These are phyloP conservation scores for Notodonta ziczac DNA, from an alignment of 2,888 invertebrate species.

Conservation along the genomic window DNA sequence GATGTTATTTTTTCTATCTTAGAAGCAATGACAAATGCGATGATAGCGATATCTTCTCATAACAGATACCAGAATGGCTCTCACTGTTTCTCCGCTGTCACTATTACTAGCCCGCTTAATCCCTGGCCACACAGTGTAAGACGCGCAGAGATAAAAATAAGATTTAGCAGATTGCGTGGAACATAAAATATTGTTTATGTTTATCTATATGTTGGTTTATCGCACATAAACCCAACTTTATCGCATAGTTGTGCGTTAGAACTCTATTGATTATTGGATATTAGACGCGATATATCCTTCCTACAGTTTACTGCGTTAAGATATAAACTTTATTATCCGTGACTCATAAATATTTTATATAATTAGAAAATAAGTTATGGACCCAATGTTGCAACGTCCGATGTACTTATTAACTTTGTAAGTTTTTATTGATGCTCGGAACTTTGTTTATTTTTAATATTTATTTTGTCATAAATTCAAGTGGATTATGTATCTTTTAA, in stretches of 20 bases:
- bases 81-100: too few relatives aligned
- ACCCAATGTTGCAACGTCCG: neutral
- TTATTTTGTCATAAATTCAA: too few relatives aligned
- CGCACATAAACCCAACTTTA: constrained; percentile 75
- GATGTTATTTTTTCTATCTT: too few relatives aligned
- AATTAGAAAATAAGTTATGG: constrained; percentile 6
- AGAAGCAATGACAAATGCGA: too few relatives aligned
- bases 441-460: neutral
- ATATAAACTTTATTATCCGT: constrained; percentile 26
- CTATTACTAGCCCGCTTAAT: neutral
- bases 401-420: neutral
- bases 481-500: too few relatives aligned
- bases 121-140: constrained; percentile 11
- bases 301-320: constrained; percentile 24
- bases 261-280: constrained; percentile 62
- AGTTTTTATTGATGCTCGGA: neutral
- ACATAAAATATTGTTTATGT: constrained; percentile 82
- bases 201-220: constrained; percentile 74
- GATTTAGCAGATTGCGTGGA: constrained; percentile 74
- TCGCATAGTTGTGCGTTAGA: constrained; percentile 64
- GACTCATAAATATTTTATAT: constrained; percentile 28
- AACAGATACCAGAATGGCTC: too few relatives aligned
- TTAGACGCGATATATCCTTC: constrained; percentile 44
- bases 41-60: too few relatives aligned
- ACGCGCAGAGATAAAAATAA: constrained; percentile 66